Percentiles rank a stretch among this genome's conserved stretches.
phyloP scores from a whole-genome alignment of 2,797 vertebrate species.

The Cossypha polioptera region DNA sequence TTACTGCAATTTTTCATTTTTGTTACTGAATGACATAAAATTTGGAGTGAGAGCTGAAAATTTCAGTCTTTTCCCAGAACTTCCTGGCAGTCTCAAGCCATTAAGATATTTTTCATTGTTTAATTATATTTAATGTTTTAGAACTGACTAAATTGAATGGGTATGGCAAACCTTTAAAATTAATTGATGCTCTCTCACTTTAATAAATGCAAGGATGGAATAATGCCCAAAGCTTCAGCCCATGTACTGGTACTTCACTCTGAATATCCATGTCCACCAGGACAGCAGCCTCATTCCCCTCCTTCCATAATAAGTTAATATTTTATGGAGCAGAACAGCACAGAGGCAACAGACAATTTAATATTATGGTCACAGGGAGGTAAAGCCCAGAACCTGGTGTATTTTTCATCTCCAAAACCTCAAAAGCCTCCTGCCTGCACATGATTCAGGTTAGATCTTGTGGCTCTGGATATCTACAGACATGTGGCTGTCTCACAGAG shows the following conservation, averaged over 20 bases:
- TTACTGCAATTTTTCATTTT: background rate
- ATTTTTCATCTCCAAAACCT: background rate
- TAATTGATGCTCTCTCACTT: constrained; percentile 8
- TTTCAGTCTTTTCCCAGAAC: background rate
- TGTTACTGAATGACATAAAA: background rate
- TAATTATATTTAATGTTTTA: constrained; percentile 41
- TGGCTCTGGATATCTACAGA: background rate
- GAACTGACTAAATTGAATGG: constrained; percentile 24
- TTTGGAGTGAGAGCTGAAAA: background rate
- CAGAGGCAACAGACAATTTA: constrained; percentile 25
- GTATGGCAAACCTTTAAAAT: constrained; percentile 22
- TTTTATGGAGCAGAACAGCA: constrained; percentile 42
- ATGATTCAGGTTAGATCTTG: background rate
- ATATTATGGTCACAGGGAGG: background rate
- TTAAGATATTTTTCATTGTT: constrained; percentile 29
- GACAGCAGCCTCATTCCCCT: background rate
- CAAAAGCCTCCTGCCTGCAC: background rate
- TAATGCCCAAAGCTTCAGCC: constrained; percentile 12
- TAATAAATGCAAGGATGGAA: background rate
- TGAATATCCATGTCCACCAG: background rate
- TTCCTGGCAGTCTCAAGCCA: background rate
- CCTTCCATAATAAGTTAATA: background rate
- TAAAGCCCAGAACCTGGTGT: background rate
- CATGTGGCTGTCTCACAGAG: background rate
- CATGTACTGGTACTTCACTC: background rate